These are phyloP conservation scores for Hucho hucho DNA, from an alignment of 2,113 vertebrate species.

Conservation along the genomic window DNA sequence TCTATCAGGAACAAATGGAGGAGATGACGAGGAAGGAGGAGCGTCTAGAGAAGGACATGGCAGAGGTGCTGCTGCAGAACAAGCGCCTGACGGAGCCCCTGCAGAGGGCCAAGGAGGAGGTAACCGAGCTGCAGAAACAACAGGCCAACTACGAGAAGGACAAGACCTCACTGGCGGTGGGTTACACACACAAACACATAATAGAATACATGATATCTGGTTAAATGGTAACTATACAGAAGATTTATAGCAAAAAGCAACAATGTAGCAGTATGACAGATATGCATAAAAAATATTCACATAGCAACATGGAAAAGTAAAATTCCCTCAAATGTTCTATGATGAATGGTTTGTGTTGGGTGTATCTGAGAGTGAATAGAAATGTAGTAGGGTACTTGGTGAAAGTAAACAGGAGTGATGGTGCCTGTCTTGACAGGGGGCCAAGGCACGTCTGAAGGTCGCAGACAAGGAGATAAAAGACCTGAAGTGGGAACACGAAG, in stretches of 20 bases:
- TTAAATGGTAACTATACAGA: too few species aligned
- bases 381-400: background rate
- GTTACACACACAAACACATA: slow-evolving; percentile 23
- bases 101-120: slow-evolving; percentile 71
- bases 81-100: slow-evolving; percentile 71
- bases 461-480: slow-evolving; percentile 76
- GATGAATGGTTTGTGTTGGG: background rate
- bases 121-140: slow-evolving; percentile 69
- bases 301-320: too few species aligned
- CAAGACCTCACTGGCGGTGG: slow-evolving; percentile 75
- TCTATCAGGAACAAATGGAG: slow-evolving; percentile 76
- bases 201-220: too few species aligned
- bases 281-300: too few species aligned
- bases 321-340: too few species aligned
- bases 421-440: slow-evolving; percentile 62
- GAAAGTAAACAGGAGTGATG: background rate
- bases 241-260: too few species aligned
- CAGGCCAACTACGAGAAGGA: slow-evolving; percentile 64
- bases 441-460: slow-evolving; percentile 72
- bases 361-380: background rate
- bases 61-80: slow-evolving; percentile 73
- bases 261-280: too few species aligned
- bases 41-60: slow-evolving; percentile 72
- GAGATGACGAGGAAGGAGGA: slow-evolving; percentile 73
- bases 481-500: slow-evolving; percentile 79